These are phyloP conservation scores for Lasioglossum oenotherae DNA, from an alignment of 2,888 invertebrate genomes.

Conservation along the genomic window DNA sequence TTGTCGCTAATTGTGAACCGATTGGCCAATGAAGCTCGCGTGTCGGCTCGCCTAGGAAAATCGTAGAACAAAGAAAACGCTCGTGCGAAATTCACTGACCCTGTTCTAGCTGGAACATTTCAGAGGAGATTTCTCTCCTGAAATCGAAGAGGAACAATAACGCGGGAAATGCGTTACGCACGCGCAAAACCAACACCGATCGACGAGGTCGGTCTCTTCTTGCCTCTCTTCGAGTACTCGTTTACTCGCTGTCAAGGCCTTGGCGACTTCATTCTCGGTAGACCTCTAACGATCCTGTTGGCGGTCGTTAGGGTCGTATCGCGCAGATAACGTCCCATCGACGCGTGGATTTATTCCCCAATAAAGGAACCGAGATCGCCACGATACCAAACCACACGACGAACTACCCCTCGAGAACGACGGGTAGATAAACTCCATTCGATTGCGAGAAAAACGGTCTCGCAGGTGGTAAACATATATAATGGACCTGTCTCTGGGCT, in stretches of 20 bases:
- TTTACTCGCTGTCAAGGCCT: background rate
- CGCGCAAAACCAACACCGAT: background rate
- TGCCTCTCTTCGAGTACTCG: background rate
- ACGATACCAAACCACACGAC: background rate
- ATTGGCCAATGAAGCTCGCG: constrained; percentile 15
- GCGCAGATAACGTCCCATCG: background rate
- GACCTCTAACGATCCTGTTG: background rate
- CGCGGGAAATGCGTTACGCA: constrained; percentile 18
- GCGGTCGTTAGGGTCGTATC: background rate
- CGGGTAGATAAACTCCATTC: background rate
- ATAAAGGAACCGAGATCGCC: constrained; percentile 4
- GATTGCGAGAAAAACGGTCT: background rate
- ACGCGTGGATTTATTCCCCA: constrained; percentile 1
- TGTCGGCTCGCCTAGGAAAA: constrained; percentile 30
- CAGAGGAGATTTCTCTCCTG: constrained; percentile 51
- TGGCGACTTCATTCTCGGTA: background rate
- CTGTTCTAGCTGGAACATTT: constrained; percentile 38
- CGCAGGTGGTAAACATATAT: background rate
- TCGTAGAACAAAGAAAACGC: constrained; percentile 29
- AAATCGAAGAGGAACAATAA: constrained; percentile 48
- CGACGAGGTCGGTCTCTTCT: background rate
- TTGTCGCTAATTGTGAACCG: background rate
- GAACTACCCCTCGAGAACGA: background rate
- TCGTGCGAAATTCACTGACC: constrained; percentile 54
- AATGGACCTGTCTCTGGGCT: background rate